A percentile compares a stretch with the other conserved stretches of the same genome.
phyloP scores from a whole-genome alignment of 2,113 vertebrate species.

The Caracal caracal region DNA sequence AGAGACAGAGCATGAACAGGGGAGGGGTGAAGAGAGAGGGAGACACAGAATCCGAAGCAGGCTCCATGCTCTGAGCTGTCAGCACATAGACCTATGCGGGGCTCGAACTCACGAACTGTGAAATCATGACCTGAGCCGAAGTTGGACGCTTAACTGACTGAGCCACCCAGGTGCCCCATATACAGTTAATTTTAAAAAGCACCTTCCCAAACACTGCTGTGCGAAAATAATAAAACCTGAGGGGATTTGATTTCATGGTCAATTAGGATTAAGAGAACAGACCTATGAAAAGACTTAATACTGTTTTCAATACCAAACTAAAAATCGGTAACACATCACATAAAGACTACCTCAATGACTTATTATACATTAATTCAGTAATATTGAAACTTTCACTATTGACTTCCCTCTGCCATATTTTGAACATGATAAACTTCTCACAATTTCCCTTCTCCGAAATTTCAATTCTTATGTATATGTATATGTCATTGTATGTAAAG shows the following conservation, averaged over 20 bases:
- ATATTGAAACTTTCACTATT: neutral
- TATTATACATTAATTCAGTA: neutral
- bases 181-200: neutral
- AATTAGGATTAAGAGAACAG: neutral
- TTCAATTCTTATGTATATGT: neutral
- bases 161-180: no score
- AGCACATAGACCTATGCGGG: no score
- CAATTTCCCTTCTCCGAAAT: neutral
- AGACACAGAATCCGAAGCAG: no score
- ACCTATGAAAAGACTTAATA: neutral
- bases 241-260: neutral
- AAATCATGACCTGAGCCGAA: no score
- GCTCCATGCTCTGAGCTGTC: no score
- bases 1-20: no score
- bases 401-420: neutral
- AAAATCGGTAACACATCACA: conserved; percentile 43
- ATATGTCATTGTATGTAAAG: neutral
- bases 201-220: neutral
- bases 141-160: no score
- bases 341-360: neutral
- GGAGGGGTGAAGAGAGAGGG: no score
- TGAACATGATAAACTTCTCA: neutral
- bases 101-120: no score
- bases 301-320: conserved; percentile 47
- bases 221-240: neutral